These are phyloP conservation scores for Smittia aterrima DNA, from an alignment of 2,888 invertebrate species.

Conservation along the genomic window DNA sequence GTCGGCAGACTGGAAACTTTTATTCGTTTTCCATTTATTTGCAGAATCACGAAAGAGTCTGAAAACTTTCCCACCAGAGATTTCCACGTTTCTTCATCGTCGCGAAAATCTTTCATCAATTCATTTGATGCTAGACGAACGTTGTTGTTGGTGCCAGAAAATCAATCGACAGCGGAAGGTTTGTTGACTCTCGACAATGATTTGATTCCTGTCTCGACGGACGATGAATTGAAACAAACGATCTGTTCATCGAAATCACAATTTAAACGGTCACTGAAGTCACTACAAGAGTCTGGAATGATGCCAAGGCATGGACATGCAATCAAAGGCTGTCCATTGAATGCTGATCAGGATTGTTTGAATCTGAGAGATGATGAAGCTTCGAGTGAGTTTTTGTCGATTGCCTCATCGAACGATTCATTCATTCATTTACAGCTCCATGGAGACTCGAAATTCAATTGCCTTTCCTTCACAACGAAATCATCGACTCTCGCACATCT, in stretches of 20 bases:
- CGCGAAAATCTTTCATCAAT: not conserved
- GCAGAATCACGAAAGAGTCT: not conserved
- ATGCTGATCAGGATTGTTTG: conserved; percentile 46
- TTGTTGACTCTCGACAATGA: not conserved
- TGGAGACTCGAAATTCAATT: conserved; percentile 14
- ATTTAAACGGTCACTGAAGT: conserved; percentile 7
- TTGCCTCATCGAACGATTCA: conserved; percentile 16
- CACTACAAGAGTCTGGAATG: not conserved
- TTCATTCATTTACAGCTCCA: conserved; percentile 5
- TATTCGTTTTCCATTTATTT: not conserved
- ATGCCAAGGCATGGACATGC: not conserved
- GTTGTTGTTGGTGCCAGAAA: not conserved
- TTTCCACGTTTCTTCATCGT: not conserved
- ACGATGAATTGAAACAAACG: not conserved
- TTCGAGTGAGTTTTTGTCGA: conserved; percentile 46
- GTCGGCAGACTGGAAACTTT: not conserved
- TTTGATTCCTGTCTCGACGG: not conserved
- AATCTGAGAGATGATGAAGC: conserved; percentile 47
- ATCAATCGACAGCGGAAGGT: not conserved
- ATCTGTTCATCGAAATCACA: not conserved
- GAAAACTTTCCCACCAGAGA: not conserved
- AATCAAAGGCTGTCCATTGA: conserved; percentile 5
- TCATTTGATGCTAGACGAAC: not conserved
- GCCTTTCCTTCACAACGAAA: conserved; percentile 27
- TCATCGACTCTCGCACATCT: conserved; percentile 23